Conservation (phyloP, 2,797 vertebrate species). For the Gorsachius magnificus region DNA sequence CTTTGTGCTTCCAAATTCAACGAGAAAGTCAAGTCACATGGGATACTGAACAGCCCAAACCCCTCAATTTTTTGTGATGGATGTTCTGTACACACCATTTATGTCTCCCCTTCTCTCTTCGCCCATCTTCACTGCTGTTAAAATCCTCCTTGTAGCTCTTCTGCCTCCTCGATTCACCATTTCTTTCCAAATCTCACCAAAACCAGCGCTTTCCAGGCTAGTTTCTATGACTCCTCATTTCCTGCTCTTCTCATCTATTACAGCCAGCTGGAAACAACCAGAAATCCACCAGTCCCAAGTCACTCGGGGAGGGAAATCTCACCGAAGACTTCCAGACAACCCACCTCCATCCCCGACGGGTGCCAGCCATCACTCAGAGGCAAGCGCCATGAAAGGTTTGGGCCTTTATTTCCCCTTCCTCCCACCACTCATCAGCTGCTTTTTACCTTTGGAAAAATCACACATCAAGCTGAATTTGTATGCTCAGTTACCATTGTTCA, state of each 20-base stretch:
- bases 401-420: not conserved
- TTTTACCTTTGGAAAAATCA: not conserved
- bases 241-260: not conserved
- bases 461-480: not conserved
- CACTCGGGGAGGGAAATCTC: not conserved
- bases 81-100: not conserved
- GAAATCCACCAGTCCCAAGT: not conserved
- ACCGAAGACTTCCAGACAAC: not conserved
- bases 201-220: not conserved
- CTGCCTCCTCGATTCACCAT: not conserved
- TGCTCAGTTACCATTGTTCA: not conserved
- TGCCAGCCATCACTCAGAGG: not conserved
- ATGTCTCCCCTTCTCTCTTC: no score
- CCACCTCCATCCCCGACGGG: not conserved
- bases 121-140: not conserved
- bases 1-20: not conserved
- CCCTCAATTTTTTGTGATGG: no score
- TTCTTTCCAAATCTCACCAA: not conserved
- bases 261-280: not conserved
- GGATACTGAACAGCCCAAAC: not conserved
- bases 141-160: not conserved
- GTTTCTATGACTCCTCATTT: not conserved
- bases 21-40: no score
- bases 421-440: not conserved
- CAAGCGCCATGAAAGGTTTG: not conserved